Conservation (phyloP, 2,113 vertebrate genomes). For the Hydropotes inermis region DNA sequence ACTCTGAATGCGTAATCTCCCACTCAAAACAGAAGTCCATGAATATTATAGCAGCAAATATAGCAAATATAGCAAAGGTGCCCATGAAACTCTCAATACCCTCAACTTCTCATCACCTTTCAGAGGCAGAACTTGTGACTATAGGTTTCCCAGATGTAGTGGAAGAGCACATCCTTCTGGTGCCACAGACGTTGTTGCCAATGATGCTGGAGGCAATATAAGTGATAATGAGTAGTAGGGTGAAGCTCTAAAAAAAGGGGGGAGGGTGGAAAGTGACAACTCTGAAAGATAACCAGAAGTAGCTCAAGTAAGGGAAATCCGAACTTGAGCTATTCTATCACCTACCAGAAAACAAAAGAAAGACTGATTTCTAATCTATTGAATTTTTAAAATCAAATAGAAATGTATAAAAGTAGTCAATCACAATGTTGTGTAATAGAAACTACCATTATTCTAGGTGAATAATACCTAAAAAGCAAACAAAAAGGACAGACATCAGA, state of each 20-base stretch:
- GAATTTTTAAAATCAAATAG: background rate
- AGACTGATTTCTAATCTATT: background rate
- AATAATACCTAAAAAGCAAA: background rate
- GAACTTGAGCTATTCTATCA: background rate
- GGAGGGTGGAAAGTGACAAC: background rate
- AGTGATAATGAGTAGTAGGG: background rate
- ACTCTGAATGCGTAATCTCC: background rate
- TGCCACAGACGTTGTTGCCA: background rate
- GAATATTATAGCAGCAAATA: background rate
- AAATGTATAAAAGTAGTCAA: background rate
- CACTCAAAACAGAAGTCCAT: background rate
- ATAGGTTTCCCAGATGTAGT: background rate
- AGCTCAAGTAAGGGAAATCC: background rate
- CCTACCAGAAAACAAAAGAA: background rate
- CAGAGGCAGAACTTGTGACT: background rate
- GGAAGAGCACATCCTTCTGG: background rate
- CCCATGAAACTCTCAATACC: background rate
- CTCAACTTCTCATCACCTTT: background rate
- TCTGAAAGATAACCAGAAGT: background rate
- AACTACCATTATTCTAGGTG: background rate
- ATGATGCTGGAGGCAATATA: background rate
- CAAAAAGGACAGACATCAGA: background rate
- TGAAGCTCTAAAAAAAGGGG: background rate
- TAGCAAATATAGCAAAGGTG: background rate
- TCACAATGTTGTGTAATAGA: background rate